A percentile compares a stretch with the other conserved stretches of the same genome.
Evolutionary conservation across 2,888 invertebrate species (phyloP).

Genomic region (Helleia helle): DNA sequence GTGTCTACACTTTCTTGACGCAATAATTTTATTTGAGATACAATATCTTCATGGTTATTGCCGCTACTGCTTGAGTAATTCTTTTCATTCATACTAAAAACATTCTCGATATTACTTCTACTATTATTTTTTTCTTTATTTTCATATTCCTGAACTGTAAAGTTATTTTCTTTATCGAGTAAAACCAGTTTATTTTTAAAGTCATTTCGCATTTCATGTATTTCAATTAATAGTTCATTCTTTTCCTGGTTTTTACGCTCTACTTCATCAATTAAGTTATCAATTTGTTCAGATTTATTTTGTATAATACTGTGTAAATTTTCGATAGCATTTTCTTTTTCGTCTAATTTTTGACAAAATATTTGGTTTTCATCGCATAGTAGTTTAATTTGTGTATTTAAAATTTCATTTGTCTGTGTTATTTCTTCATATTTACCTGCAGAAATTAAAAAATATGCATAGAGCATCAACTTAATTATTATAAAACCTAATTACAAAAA

Average conservation of each 20-base stretch:
- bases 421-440: conserved; percentile 28
- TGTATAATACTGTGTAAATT: conserved; percentile 37
- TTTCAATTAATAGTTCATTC: conserved; percentile 27
- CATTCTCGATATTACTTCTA: neutral
- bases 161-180: conserved; percentile 38
- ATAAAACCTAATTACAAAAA: too few species aligned
- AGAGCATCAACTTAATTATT: too few species aligned
- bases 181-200: conserved; percentile 30
- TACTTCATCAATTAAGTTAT: conserved; percentile 33
- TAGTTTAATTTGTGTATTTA: conserved; percentile 20
- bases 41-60: neutral
- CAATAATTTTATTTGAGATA: neutral
- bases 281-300: conserved; percentile 42
- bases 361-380: conserved; percentile 30
- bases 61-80: neutral
- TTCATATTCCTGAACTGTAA: conserved; percentile 33
- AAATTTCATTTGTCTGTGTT: neutral
- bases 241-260: conserved; percentile 37
- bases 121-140: conserved; percentile 25
- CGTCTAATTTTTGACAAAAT: conserved; percentile 31
- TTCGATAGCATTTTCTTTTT: conserved; percentile 37
- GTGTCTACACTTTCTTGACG: neutral
- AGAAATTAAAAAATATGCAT: neutral
- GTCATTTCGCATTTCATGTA: conserved; percentile 31
- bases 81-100: neutral